These are phyloP conservation scores for Menidia beryllina DNA, from an alignment of 2,113 vertebrate species.

Conservation along the genomic window DNA sequence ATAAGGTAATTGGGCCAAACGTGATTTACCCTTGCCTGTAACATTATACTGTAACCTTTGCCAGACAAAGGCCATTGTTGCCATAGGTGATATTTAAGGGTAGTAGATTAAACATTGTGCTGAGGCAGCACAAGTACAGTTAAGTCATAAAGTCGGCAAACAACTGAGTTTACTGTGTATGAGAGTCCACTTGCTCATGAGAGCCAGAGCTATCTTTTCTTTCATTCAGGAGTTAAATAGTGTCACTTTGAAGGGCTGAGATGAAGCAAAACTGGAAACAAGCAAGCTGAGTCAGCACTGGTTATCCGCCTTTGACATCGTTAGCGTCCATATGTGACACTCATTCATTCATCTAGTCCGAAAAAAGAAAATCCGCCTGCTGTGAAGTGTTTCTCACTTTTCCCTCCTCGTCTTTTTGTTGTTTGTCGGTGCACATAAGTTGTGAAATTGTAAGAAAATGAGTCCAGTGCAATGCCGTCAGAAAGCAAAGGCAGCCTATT, in stretches of 20 bases:
- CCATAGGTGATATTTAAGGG: not conserved
- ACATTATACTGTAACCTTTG: constrained; percentile 33
- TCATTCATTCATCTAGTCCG: constrained; percentile 1
- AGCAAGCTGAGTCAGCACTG: constrained; percentile 4
- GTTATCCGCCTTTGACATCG: constrained; percentile 29
- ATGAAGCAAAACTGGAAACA: constrained; percentile 35
- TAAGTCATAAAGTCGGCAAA: constrained; percentile 9
- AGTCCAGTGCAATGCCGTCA: constrained; percentile 26
- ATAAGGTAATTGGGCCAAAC: not conserved
- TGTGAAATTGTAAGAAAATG: constrained; percentile 22
- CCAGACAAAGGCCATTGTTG: not conserved
- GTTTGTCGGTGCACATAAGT: constrained; percentile 34
- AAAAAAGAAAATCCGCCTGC: not conserved
- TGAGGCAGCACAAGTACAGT: constrained; percentile 21
- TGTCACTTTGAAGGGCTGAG: constrained; percentile 51
- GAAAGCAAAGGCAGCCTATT: constrained; percentile 40
- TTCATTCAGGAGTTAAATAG: constrained; percentile 26
- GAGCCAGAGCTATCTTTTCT: constrained; percentile 11
- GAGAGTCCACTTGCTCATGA: not conserved
- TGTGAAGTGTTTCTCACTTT: constrained; percentile 15
- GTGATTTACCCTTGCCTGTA: constrained; percentile 17
- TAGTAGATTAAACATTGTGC: not conserved
- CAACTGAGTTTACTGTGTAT: not conserved
- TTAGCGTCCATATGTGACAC: constrained; percentile 26
- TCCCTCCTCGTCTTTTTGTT: constrained; percentile 9